phyloP scores from a whole-genome alignment of 1,140 invertebrate genomes.

The Zaprionus davidi region DNA sequence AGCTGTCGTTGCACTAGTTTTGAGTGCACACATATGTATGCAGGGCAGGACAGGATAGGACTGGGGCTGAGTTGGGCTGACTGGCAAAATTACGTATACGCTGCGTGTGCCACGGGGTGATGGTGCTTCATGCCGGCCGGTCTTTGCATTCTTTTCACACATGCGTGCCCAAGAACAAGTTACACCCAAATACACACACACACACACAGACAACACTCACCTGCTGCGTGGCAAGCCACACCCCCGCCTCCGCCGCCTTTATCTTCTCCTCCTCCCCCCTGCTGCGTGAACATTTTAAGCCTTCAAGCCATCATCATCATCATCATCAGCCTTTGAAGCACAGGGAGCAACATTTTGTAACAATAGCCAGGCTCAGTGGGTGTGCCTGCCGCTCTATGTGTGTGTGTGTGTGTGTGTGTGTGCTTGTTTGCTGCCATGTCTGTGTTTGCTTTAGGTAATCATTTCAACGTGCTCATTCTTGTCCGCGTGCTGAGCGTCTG shows the following conservation, averaged over 20 bases:
- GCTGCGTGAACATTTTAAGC: constrained; percentile 65
- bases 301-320: constrained; percentile 67
- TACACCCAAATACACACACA: constrained; percentile 22
- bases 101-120: constrained; percentile 24
- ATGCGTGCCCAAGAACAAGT: constrained; percentile 56
- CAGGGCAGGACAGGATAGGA: background rate
- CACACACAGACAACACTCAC: constrained; percentile 17
- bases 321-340: constrained; percentile 31
- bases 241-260: background rate
- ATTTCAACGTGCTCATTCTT: constrained; percentile 63
- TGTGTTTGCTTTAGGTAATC: constrained; percentile 81
- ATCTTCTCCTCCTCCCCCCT: background rate
- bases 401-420: constrained; percentile 40
- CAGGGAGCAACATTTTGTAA: constrained; percentile 61
- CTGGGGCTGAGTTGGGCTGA: too few relatives aligned
- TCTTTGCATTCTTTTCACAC: constrained; percentile 67
- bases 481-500: constrained; percentile 11
- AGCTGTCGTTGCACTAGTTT: constrained; percentile 16
- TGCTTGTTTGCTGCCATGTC: constrained; percentile 70
- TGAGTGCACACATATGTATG: constrained; percentile 60
- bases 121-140: constrained; percentile 12
- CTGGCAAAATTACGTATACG: constrained; percentile 74
- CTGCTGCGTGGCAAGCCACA: background rate
- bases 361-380: constrained; percentile 45
- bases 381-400: constrained; percentile 7